Evolutionary conservation across 2,888 invertebrate genomes (phyloP).

Genomic region (Drosophila monieri): DNA sequence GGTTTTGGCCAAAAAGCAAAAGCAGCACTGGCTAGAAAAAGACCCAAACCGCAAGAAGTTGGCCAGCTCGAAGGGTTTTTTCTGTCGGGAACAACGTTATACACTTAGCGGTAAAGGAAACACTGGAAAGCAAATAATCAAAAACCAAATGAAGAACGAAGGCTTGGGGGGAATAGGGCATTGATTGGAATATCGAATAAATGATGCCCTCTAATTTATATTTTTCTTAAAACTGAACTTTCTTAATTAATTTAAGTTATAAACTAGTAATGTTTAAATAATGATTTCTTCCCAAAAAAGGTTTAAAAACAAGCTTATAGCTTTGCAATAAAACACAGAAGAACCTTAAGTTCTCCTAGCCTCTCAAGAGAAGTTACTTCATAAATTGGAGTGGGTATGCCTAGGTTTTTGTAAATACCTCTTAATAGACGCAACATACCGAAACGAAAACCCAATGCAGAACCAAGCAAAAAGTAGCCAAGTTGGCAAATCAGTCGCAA

Average conservation of each 20-base stretch:
- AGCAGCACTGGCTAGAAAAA: conserved; percentile 20
- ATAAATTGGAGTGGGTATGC: background rate
- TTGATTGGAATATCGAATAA: background rate
- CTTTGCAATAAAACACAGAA: too few species aligned
- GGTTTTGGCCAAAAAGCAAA: conserved; percentile 37
- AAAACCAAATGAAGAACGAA: conserved; percentile 7
- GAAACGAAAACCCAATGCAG: conserved; percentile 21
- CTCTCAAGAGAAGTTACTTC: too few species aligned
- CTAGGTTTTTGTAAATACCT: background rate
- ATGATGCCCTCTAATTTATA: background rate
- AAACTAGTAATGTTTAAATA: background rate
- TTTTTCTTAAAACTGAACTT: background rate
- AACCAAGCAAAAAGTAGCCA: conserved; percentile 42
- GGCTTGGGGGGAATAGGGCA: background rate
- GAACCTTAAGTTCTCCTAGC: too few species aligned
- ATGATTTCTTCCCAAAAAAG: too few species aligned
- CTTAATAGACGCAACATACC: conserved; percentile 13
- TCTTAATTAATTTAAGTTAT: background rate
- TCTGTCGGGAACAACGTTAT: conserved; percentile 63
- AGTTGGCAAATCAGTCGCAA: conserved; percentile 76
- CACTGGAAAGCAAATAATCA: conserved; percentile 11
- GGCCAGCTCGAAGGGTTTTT: conserved; percentile 64
- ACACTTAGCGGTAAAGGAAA: conserved; percentile 60
- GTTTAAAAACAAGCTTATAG: too few species aligned
- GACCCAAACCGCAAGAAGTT: conserved; percentile 73